phyloP scores from a whole-genome alignment of 2,888 invertebrate genomes.

The Creontiades dilutus region DNA sequence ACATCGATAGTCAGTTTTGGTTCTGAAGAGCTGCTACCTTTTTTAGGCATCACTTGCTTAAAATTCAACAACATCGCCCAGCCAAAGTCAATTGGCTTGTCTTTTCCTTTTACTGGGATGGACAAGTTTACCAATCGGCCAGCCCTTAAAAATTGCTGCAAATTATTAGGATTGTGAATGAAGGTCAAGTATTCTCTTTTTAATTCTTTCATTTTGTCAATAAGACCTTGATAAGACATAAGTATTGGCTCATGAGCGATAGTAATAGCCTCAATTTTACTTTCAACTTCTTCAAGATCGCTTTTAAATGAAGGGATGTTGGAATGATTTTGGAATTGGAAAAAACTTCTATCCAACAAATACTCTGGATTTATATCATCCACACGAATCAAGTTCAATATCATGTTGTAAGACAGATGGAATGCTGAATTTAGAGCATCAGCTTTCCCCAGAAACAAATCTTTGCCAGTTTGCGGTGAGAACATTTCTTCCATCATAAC shows the following conservation, averaged over 20 bases:
- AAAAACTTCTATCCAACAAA: slow-evolving; percentile 98
- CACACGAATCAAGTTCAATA: slow-evolving; percentile 95
- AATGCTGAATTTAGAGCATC: slow-evolving; percentile 99
- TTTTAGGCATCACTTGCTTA: slow-evolving; percentile 82
- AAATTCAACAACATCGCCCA: slow-evolving; percentile 98
- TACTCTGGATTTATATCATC: slow-evolving; percentile 99
- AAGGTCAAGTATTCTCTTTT: slow-evolving; percentile 87
- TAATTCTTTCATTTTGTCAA: slow-evolving; percentile 88
- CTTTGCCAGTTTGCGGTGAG: slow-evolving; percentile 84
- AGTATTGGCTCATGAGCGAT: slow-evolving; percentile 67
- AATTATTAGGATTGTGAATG: slow-evolving; percentile 84
- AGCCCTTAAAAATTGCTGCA: slow-evolving; percentile 87
- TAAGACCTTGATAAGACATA: slow-evolving; percentile 85
- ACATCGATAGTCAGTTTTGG: slow-evolving; percentile 71
- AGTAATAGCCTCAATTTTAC: slow-evolving; percentile 61
- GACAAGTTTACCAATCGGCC: slow-evolving; percentile 87
- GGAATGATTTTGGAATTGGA: slow-evolving; percentile 99
- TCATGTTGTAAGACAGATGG: slow-evolving; percentile 99
- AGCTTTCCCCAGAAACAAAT: slow-evolving; percentile 92
- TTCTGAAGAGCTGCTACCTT: slow-evolving; percentile 39
- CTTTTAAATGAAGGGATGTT: slow-evolving; percentile 92
- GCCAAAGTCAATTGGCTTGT: slow-evolving; percentile 90
- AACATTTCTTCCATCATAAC: slow-evolving; percentile 99
- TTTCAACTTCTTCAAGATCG: slow-evolving; percentile 81
- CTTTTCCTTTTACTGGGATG: slow-evolving; percentile 60